These are phyloP conservation scores for Achlya flavicornis DNA, from an alignment of 2,888 invertebrate species.

Conservation along the genomic window DNA sequence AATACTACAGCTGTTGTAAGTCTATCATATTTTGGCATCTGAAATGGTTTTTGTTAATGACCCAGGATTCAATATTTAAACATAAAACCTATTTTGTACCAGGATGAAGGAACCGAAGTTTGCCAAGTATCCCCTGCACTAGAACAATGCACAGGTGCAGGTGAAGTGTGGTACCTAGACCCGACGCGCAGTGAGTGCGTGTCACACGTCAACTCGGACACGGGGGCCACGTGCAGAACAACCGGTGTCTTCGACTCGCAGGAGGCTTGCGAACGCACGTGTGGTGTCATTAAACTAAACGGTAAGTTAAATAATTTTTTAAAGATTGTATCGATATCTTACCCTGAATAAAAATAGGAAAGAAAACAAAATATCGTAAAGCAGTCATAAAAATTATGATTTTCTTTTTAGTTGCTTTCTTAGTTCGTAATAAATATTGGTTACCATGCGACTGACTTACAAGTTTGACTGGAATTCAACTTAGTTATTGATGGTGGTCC, in stretches of 20 bases:
- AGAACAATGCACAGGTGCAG: slow-evolving; percentile 50
- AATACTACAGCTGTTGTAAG: not conserved
- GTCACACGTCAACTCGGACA: slow-evolving; percentile 57
- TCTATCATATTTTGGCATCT: not conserved
- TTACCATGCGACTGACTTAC: too few species aligned
- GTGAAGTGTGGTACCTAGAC: slow-evolving; percentile 63
- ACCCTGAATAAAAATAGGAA: not conserved
- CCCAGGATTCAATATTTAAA: not conserved
- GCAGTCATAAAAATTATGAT: too few species aligned
- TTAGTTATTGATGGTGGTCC: too few species aligned
- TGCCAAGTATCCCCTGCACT: slow-evolving; percentile 38
- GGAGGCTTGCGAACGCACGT: slow-evolving; percentile 90
- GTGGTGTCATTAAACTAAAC: slow-evolving; percentile 88
- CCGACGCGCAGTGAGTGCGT: slow-evolving; percentile 55
- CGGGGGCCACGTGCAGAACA: slow-evolving; percentile 82
- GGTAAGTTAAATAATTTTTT: slow-evolving; percentile 80
- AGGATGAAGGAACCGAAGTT: slow-evolving; percentile 19
- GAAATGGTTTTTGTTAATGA: not conserved
- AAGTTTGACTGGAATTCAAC: too few species aligned
- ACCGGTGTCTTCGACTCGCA: slow-evolving; percentile 85
- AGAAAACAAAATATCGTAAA: too few species aligned
- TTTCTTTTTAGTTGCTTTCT: too few species aligned
- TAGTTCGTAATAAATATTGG: too few species aligned
- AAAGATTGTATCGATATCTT: not conserved
- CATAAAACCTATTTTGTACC: not conserved